Conservation (phyloP, 1,140 invertebrate species). For the Brachionus rotundiformis region DNA sequence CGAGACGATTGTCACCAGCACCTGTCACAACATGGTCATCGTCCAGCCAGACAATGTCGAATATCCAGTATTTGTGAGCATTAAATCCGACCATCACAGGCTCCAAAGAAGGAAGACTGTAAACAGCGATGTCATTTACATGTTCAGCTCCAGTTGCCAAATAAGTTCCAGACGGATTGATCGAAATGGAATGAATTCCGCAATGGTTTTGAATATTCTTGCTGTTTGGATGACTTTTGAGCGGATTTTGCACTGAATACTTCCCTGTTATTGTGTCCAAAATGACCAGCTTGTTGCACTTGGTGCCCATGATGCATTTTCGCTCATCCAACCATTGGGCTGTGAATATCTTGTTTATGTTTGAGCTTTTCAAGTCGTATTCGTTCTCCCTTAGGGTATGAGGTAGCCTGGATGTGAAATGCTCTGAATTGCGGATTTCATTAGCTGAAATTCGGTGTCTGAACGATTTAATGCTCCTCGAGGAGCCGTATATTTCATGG, state of each 20-base stretch:
- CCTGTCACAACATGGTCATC: constrained; percentile 91
- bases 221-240: constrained; percentile 57
- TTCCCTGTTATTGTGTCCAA: constrained; percentile 56
- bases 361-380: constrained; percentile 62
- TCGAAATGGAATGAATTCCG: constrained; percentile 87
- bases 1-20: constrained; percentile 76
- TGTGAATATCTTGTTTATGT: constrained; percentile 91
- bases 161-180: constrained; percentile 86
- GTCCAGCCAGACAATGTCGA: constrained; percentile 92
- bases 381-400: constrained; percentile 58
- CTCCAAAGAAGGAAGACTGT: constrained; percentile 85
- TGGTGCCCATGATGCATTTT: constrained; percentile 91
- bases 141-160: constrained; percentile 88
- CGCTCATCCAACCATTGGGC: constrained; percentile 90
- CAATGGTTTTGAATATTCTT: constrained; percentile 60
- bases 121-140: constrained; percentile 88
- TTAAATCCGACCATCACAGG: constrained; percentile 84
- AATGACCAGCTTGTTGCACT: constrained; percentile 79
- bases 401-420: constrained; percentile 56
- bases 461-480: not conserved
- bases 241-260: constrained; percentile 52
- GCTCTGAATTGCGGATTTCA: constrained; percentile 39
- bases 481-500: not conserved
- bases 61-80: constrained; percentile 89
- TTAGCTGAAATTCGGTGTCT: not conserved